Conservation (phyloP, 2,797 vertebrate species). For the Gymnoscopelus microlampas region DNA sequence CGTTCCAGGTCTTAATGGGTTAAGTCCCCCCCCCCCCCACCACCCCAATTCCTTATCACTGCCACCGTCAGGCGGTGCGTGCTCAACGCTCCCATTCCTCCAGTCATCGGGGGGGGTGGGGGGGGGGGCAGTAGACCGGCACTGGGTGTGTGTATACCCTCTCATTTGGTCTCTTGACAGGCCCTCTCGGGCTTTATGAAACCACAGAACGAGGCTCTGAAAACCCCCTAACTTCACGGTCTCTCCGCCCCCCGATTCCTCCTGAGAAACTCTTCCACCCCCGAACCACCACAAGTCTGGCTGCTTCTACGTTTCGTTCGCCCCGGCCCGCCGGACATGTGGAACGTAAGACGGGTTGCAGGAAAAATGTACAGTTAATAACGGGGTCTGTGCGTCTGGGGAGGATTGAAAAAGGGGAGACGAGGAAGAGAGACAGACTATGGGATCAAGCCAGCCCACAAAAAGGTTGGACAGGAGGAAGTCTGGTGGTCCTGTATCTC, state of each 20-base stretch:
- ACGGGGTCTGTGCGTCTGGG: slow-evolving; percentile 18
- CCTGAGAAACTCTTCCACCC: slow-evolving; percentile 16
- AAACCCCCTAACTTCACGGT: slow-evolving; percentile 28
- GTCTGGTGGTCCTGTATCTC: not conserved
- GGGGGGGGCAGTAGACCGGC: slow-evolving; percentile 13
- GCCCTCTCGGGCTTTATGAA: slow-evolving; percentile 3
- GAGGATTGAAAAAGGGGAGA: slow-evolving; percentile 19
- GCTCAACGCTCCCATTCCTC: slow-evolving; percentile 5
- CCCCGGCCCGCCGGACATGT: slow-evolving; percentile 10
- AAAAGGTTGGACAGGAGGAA: not conserved
- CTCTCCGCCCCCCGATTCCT: slow-evolving; percentile 11
- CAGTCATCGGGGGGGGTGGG: slow-evolving; percentile 4
- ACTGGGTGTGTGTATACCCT: not conserved
- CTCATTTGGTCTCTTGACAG: slow-evolving; percentile 33
- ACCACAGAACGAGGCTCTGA: slow-evolving; percentile 25
- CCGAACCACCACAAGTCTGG: slow-evolving; percentile 39
- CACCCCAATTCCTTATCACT: not conserved
- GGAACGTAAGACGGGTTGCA: slow-evolving; percentile 16
- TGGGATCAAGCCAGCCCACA: not conserved
- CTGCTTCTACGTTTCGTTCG: slow-evolving; percentile 40
- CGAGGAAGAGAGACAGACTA: slow-evolving; percentile 12
- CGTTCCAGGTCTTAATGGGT: no score
- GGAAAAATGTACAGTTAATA: slow-evolving; percentile 32
- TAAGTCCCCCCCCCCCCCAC: not conserved
- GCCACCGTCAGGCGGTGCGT: not conserved